Percentiles rank a stretch among this genome's conserved stretches.
Evolutionary conservation across 2,113 vertebrate genomes (phyloP).

Genomic region (Phyllostomus discolor): DNA sequence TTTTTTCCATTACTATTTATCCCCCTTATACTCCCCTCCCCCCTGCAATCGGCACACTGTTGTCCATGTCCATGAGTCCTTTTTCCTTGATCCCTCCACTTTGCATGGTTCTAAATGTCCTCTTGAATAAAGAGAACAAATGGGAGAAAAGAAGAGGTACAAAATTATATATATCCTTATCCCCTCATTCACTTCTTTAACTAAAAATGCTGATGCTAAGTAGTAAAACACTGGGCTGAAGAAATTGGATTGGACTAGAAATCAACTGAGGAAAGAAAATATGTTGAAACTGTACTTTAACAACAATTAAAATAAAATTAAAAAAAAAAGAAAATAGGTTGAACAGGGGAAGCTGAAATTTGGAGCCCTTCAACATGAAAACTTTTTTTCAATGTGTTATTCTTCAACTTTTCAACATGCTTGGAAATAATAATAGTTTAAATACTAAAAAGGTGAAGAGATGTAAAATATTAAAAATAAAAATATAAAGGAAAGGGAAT

Average conservation of each 20-base stretch:
- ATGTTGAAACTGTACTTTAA: not conserved
- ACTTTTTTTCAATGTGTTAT: slow-evolving; percentile 21
- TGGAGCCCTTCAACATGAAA: not conserved
- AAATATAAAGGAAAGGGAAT: not conserved
- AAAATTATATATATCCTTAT: not conserved
- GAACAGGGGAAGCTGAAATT: slow-evolving; percentile 1
- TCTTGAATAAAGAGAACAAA: slow-evolving; percentile 39
- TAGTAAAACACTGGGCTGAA: not conserved
- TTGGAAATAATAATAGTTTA: slow-evolving; percentile 19
- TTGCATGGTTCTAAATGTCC: not conserved
- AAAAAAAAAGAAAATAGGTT: not conserved
- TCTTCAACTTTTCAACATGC: slow-evolving; percentile 7
- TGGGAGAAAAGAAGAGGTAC: not conserved
- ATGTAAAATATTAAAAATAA: not conserved
- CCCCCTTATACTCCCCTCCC: no score
- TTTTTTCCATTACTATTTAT: no score
- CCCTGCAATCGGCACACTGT: no score
- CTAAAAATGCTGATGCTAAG: not conserved
- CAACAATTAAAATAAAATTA: no score
- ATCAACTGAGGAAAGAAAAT: not conserved
- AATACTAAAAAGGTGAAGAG: slow-evolving; percentile 19
- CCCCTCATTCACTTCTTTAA: not conserved
- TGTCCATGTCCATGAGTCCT: no score
- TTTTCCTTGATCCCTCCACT: not conserved
- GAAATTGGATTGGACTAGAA: not conserved